Conservation (phyloP, 2,797 vertebrate species). For the Thamnophis elegans region DNA sequence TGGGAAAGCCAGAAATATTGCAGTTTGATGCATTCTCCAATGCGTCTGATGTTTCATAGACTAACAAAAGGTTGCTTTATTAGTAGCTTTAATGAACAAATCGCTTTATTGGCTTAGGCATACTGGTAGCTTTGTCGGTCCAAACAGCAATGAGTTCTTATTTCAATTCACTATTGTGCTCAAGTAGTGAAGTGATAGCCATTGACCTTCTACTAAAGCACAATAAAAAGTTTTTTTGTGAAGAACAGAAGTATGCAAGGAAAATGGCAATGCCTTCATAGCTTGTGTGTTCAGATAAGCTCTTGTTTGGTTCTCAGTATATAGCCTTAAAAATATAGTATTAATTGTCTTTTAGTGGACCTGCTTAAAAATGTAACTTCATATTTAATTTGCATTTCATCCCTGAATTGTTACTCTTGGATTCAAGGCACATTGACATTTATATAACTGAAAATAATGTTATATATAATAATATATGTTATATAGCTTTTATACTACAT, state of each 20-base stretch:
- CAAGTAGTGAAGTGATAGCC: constrained; percentile 76
- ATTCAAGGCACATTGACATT: not conserved
- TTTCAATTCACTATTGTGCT: constrained; percentile 81
- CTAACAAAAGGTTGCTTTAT: constrained; percentile 83
- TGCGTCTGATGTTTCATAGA: constrained; percentile 76
- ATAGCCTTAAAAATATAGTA: constrained; percentile 5
- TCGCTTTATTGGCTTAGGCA: constrained; percentile 79
- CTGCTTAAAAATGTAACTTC: constrained; percentile 32
- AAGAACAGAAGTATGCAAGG: constrained; percentile 63
- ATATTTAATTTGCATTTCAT: not conserved
- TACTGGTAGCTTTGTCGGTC: constrained; percentile 80
- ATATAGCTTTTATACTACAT: constrained; percentile 3
- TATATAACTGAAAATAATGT: not conserved
- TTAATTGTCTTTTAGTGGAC: constrained; percentile 32
- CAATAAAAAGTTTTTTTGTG: constrained; percentile 77
- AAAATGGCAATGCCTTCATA: constrained; percentile 43
- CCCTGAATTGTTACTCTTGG: constrained; percentile 9
- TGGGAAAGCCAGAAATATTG: constrained; percentile 60
- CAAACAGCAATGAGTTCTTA: constrained; percentile 76
- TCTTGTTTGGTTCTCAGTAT: constrained; percentile 22
- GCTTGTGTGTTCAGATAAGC: constrained; percentile 18
- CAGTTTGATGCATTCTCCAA: constrained; percentile 68
- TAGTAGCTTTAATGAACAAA: constrained; percentile 78
- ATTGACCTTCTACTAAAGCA: constrained; percentile 78
- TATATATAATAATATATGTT: not conserved